phyloP scores from a whole-genome alignment of 35 echinoderm and acorn worm species.

The Apostichopus parvimensis region DNA sequence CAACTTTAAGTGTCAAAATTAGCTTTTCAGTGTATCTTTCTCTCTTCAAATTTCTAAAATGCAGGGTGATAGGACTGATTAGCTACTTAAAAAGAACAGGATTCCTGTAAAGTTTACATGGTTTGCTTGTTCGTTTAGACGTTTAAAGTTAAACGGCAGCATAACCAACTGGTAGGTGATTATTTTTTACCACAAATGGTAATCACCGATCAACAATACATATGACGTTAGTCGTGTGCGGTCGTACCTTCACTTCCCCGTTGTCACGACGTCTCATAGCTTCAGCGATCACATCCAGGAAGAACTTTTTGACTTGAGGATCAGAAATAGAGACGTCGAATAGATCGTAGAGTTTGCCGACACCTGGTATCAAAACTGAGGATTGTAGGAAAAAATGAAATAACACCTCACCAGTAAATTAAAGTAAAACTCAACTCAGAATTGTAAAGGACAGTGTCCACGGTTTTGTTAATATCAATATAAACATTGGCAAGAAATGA shows the following conservation, averaged over 20 bases:
- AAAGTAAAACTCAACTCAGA: no score
- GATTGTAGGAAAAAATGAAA: not conserved
- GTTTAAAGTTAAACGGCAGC: not conserved
- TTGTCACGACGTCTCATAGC: not conserved
- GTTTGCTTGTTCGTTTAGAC: no score
- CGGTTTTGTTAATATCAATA: not conserved
- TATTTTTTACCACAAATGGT: not conserved
- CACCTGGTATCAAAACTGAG: not conserved
- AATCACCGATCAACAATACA: not conserved
- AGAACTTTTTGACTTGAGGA: not conserved
- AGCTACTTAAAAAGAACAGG: no score
- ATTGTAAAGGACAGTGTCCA: not conserved
- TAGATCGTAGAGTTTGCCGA: conserved; percentile 3
- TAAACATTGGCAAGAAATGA: not conserved
- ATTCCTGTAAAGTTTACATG: no score
- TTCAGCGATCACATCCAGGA: not conserved
- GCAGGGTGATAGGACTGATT: no score
- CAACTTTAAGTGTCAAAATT: no score
- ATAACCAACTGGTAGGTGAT: not conserved
- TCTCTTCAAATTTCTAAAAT: no score
- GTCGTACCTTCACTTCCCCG: not conserved
- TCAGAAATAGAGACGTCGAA: not conserved
- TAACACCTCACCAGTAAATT: not conserved
- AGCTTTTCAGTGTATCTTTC: no score
- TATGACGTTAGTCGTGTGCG: not conserved